Base-by-base conservation (phyloP, 1,140 invertebrate genomes). In the Drosophila repletoides region DNA sequence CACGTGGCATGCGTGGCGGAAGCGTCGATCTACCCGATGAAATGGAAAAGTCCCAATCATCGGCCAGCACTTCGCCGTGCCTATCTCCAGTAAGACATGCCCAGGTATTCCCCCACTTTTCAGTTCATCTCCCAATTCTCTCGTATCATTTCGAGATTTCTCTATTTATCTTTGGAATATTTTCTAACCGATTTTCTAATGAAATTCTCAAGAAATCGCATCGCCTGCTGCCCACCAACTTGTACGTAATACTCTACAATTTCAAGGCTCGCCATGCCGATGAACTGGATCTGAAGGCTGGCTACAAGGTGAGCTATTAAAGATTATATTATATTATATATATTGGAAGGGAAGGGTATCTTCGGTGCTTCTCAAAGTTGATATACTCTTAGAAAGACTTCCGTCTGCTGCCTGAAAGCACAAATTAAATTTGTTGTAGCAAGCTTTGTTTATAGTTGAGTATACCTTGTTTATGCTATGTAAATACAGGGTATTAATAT, bases 201-300 rank as follows among this genome's bases (percentile, higher is more conserved):
- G n/a, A n/a, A n/a, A n/a, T n/a, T 53, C 66, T 53, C 38, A 61
- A 96, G 95, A 97, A 96, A 91, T 94, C 95, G 26, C 95, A 96
- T 91, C 93, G 95, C 17, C 92, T 98, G 26, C 92, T 97, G 48
- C 96, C 96, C 4, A 97, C 96, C 12, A 98, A 98, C 88, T 92
- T 98, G 7, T 98, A 98, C 91, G 97, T 98, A 28, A 96, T 98
- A 17, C 92, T 99, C 7, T 99, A 98, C 92, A 98, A 98, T 90
- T 99, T 98, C 91, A 96, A 97, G 88, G 96, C 96, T 0, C 93
- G 97, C 43, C 97, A 98, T 90, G 94, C 95, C 34, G 98, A 98
- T 90, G 97, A 98, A 90, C 91, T 99, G 58, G 97, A 98, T 90
- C 92, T 99, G 2, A 98, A 97, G 90, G 97, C 98, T 38, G 97